Conservation (phyloP, 92 coral and sea anemone genomes). For the Bergia puertoricense region DNA sequence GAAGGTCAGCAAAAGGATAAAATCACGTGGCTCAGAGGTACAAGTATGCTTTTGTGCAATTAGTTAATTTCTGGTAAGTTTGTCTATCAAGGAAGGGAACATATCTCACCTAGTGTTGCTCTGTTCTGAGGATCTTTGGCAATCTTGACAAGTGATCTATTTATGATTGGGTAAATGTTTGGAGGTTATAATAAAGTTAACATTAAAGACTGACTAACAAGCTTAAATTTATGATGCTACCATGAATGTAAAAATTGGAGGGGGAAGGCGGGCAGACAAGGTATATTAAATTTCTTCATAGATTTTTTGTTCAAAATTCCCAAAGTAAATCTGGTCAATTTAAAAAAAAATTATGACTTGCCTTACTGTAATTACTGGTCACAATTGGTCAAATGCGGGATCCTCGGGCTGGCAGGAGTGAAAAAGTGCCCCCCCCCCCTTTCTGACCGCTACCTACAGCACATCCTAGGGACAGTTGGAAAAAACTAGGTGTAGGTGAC, state of each 20-base stretch:
- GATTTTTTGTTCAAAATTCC: too few species aligned
- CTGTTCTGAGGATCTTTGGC: constrained; percentile 39
- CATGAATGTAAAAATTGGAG: too few species aligned
- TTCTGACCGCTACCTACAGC: too few species aligned
- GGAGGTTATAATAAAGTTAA: not conserved
- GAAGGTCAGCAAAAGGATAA: too few species aligned
- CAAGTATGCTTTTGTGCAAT: not conserved
- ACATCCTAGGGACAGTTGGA: too few species aligned
- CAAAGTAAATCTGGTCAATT: too few species aligned
- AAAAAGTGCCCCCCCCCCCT: not conserved
- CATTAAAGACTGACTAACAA: too few species aligned
- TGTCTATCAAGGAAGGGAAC: not conserved
- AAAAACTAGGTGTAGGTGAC: too few species aligned
- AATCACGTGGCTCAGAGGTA: too few species aligned
- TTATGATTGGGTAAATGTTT: not conserved
- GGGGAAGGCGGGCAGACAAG: not conserved
- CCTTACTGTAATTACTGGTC: too few species aligned
- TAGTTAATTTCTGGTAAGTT: not conserved
- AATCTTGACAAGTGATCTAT: constrained; percentile 31
- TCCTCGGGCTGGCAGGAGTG: not conserved
- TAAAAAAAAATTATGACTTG: too few species aligned
- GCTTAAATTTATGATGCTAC: not conserved
- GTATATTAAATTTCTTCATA: not conserved
- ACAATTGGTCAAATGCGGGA: too few species aligned
- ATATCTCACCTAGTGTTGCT: constrained; percentile 30